Base-by-base conservation (phyloP, 1,140 invertebrate species). In the Leptoteleia sp. region DNA sequence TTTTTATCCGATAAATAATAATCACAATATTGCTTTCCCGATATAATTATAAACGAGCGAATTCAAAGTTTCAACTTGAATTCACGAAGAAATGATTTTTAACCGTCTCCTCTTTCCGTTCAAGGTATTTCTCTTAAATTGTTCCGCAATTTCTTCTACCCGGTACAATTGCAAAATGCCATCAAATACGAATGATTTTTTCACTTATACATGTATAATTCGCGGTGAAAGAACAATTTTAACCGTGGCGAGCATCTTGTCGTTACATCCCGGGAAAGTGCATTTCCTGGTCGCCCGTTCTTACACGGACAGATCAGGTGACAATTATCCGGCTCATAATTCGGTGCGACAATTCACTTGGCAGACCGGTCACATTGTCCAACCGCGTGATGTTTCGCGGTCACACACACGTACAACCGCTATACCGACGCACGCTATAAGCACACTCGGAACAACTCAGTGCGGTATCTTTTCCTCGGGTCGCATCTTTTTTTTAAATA, bases 251-350 rank as follows among this genome's bases (percentile, higher is more conserved):
- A 47, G 13, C 33, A 48, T 48, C 52, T 68, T 52, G 50, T 43
- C 29, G 33, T n/a, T 9, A 6, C 5, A 17, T 7, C 1, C 4
- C 27, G 17, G 12, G 52, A 48, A 68, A 68, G 64, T 68, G 64
- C 64, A 68, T 68, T 68, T 68, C 64, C 64, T 68, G 42, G 64
- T 61, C 35, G 13, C 8, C n/a, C 22, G 25, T 68, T 47, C 52
- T 38, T 68, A 38, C 17, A 61, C 38, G 19, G 50, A 22, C 68
- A 47, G 57, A 72, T 72, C 55, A 45, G 43, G 55, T 71, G 45
- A 55, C 57, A 47, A 64, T 72, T 72, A 64, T 64, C 38, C 42
- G 25, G 5, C 15, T 62, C 17, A 71, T 71, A 71, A 71, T 52
- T 71, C 55, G 38, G 25, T 19, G 55, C 35, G 55, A 72, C 68